Evolutionary conservation across 2,888 invertebrate genomes (phyloP), one percentile per base, ranked within the genome.

Genomic region (Panopea generosa): DNA sequence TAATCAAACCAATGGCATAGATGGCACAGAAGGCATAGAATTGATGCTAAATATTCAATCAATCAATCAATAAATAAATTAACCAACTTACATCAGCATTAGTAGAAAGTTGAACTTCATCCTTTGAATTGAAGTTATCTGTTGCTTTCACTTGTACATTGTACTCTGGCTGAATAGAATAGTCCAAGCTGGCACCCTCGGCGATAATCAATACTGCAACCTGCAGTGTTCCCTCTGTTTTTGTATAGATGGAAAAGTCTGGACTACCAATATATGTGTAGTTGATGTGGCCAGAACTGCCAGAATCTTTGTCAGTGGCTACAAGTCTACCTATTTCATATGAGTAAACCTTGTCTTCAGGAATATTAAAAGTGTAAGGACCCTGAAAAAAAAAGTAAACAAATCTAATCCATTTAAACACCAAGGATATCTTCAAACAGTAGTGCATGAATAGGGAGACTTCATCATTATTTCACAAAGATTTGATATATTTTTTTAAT

Each of bases 171-270:
- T 65, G 75, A 1, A 40, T 74, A 56, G 86, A 86, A 66, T 68
- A 85, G 68, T 88, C 86, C 22, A 88, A 65, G 2, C 6, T 20
- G 6, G 95, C 94, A 0, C 97, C 95, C 90, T 98, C 95, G 91
- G 96, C 96, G 0, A 99, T 97, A 84, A 75, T 49, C 0, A 89
- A 55, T 0, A 76, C 62, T 9, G 63, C 71, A 2, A 40, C 47
- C 27, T 59, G 66, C 1, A 74, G 80, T 33, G 33, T 33, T 33
- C 33, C 33, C 4, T 7, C 11, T 3, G 57, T 38, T 49, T 55
- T 65, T n/a, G 55, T 70, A 18, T 73, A 76, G 14, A 84, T 74
- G 18, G 24, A 38, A 50, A 86, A 86, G 27, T 82, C 73, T 7
- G 57, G 40, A 9, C 65, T 62, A 14, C 82, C 83, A 26, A 66